Evolutionary conservation across 1,140 invertebrate species (phyloP).

Genomic region (Heliconius congener): DNA sequence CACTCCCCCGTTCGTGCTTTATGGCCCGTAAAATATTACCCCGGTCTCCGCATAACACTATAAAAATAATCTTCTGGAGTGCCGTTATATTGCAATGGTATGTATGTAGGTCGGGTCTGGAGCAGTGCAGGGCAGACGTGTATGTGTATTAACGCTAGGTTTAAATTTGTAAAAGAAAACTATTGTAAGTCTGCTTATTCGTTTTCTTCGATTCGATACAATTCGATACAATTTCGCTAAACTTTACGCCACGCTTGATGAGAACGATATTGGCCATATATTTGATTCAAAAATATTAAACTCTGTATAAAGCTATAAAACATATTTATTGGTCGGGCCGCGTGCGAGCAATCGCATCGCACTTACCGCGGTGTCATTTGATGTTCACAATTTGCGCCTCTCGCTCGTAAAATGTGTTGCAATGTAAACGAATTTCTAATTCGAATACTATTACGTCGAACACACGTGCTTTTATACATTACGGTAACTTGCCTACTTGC

Average conservation of each 20-base stretch:
- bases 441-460: background rate
- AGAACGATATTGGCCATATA: constrained; percentile 9
- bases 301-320: constrained; percentile 28
- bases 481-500: background rate
- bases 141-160: background rate
- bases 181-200: background rate
- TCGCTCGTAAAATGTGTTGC: constrained; percentile 29
- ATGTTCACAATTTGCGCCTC: constrained; percentile 21
- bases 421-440: constrained; percentile 23
- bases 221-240: background rate
- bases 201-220: background rate
- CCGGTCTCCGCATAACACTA: constrained; percentile 34
- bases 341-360: constrained; percentile 13
- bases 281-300: constrained; percentile 2
- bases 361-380: constrained; percentile 14
- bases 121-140: background rate
- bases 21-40: constrained; percentile 64
- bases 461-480: background rate
- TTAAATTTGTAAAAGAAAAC: background rate
- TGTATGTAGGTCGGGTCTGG: constrained; percentile 15
- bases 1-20: constrained; percentile 42
- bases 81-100: constrained; percentile 18
- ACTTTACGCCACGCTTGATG: background rate
- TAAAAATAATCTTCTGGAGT: constrained; percentile 45
- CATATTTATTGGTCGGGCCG: constrained; percentile 18